phyloP scores from a whole-genome alignment of 2,888 invertebrate species.

The Diadegma fenestrale region DNA sequence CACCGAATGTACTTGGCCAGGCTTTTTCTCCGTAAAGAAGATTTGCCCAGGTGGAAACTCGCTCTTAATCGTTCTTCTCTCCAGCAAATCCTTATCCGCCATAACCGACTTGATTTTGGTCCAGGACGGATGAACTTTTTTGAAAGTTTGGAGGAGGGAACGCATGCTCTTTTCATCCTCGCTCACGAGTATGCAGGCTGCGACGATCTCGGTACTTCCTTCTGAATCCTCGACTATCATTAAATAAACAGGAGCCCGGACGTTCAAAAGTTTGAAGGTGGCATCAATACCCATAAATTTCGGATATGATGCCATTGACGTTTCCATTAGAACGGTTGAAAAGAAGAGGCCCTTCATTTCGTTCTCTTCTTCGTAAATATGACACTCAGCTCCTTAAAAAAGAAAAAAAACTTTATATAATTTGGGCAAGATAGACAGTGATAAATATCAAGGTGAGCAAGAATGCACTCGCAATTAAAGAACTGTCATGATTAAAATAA shows the following conservation, averaged over 20 bases:
- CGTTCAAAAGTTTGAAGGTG: not conserved
- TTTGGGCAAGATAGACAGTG: too few relatives aligned
- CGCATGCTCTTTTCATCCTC: slow-evolving; percentile 3
- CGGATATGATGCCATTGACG: not conserved
- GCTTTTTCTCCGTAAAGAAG: too few relatives aligned
- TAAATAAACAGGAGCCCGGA: not conserved
- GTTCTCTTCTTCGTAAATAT: not conserved
- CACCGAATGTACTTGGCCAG: too few relatives aligned
- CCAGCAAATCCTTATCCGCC: slow-evolving; percentile 14
- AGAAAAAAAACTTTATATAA: too few relatives aligned
- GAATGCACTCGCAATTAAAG: too few relatives aligned
- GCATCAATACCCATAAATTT: not conserved
- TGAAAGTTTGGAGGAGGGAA: slow-evolving; percentile 52
- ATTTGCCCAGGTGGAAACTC: too few relatives aligned
- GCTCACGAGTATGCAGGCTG: not conserved
- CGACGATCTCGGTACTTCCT: not conserved
- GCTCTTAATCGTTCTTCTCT: not conserved
- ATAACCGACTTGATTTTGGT: not conserved
- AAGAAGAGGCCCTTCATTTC: not conserved
- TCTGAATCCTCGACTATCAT: not conserved
- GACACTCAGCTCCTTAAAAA: not conserved
- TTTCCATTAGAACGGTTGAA: not conserved
- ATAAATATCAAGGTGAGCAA: too few relatives aligned
- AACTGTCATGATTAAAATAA: too few relatives aligned
- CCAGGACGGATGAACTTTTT: slow-evolving; percentile 33